phyloP scores from a whole-genome alignment of 2,888 invertebrate genomes.

The Fissipunctia ypsillon region DNA sequence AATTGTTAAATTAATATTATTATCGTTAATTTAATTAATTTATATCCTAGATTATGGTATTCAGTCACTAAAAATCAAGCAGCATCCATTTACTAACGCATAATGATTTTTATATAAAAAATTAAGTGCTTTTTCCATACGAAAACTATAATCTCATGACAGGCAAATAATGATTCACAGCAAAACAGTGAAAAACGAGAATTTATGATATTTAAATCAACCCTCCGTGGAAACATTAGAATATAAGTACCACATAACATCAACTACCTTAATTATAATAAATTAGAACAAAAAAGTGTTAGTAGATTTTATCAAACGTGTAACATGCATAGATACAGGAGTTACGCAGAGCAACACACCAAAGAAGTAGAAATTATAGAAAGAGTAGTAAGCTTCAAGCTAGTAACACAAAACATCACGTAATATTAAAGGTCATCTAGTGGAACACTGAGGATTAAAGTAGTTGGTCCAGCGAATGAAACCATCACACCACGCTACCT shows the following conservation, averaged over 20 bases:
- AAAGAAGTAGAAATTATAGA: constrained; percentile 76
- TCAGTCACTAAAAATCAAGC: constrained; percentile 33
- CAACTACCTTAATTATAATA: constrained; percentile 51
- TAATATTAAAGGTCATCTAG: constrained; percentile 61
- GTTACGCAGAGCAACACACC: constrained; percentile 86
- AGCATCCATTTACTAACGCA: constrained; percentile 37
- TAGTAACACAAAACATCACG: constrained; percentile 71
- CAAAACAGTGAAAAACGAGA: constrained; percentile 26
- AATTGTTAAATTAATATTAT: constrained; percentile 1
- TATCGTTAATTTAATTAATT: constrained; percentile 26
- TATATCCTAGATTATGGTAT: constrained; percentile 10
- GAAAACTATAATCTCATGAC: constrained; percentile 27
- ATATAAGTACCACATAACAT: constrained; percentile 50
- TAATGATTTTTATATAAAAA: constrained; percentile 6
- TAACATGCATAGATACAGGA: constrained; percentile 73
- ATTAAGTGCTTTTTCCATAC: constrained; percentile 5
- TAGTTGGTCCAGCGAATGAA: constrained; percentile 76
- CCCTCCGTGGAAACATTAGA: constrained; percentile 45
- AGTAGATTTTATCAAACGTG: constrained; percentile 72
- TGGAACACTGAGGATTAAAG: constrained; percentile 65
- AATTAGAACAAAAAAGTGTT: constrained; percentile 69
- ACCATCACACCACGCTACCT: constrained; percentile 88
- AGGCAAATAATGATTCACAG: constrained; percentile 53
- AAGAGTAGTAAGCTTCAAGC: constrained; percentile 80
- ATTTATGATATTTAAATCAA: constrained; percentile 49